Evolutionary conservation across 2,888 invertebrate species (phyloP).

Genomic region (Habrosyne pyritoides): DNA sequence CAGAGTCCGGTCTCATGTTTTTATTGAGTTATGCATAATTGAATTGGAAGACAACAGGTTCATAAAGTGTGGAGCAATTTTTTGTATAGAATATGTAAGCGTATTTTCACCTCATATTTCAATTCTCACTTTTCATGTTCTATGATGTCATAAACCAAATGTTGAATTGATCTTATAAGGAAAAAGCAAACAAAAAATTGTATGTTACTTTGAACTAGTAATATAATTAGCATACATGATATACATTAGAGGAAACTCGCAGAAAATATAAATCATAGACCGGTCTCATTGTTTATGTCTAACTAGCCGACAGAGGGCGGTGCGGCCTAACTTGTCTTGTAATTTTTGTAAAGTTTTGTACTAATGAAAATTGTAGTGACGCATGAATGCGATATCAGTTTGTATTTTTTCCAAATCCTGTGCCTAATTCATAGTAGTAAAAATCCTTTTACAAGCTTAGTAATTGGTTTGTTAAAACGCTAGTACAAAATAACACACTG

Average conservation of each 20-base stretch:
- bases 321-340: conserved; percentile 13
- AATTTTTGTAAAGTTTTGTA: conserved; percentile 19
- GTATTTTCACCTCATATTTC: too few relatives aligned
- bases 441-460: conserved; percentile 53
- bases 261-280: background rate
- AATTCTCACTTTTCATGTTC: background rate
- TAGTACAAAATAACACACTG: conserved; percentile 78
- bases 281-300: background rate
- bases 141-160: background rate
- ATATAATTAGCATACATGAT: too few relatives aligned
- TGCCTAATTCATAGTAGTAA: conserved; percentile 52
- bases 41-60: background rate
- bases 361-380: conserved; percentile 11
- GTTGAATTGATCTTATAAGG: background rate
- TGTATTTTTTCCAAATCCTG: conserved; percentile 50
- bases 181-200: too few relatives aligned
- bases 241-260: background rate
- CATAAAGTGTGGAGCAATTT: too few relatives aligned
- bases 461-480: conserved; percentile 66
- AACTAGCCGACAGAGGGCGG: background rate
- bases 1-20: background rate
- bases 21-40: background rate
- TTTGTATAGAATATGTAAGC: too few relatives aligned
- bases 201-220: too few relatives aligned
- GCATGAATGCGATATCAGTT: conserved; percentile 25